These are phyloP conservation scores for Limonius californicus DNA, from an alignment of 1,140 invertebrate species.

Conservation along the genomic window DNA sequence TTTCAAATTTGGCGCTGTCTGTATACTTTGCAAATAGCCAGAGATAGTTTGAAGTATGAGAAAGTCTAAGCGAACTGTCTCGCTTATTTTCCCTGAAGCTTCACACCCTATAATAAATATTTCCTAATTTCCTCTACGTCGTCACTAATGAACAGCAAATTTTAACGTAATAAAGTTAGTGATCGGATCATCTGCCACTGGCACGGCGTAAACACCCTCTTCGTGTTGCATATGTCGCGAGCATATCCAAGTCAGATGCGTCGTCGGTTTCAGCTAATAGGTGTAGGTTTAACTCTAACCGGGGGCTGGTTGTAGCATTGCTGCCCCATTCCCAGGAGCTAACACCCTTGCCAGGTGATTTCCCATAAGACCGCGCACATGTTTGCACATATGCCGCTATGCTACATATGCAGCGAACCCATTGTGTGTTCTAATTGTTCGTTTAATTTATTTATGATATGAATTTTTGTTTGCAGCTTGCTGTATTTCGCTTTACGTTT, in stretches of 20 bases:
- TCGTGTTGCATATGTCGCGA: slow-evolving; percentile 25
- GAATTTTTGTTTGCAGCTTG: slow-evolving; percentile 18
- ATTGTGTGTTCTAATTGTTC: slow-evolving; percentile 42
- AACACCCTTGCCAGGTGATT: slow-evolving; percentile 46
- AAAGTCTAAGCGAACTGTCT: too few relatives aligned
- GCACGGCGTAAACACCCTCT: slow-evolving; percentile 19
- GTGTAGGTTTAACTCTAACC: slow-evolving; percentile 31
- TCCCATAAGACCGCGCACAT: slow-evolving; percentile 49
- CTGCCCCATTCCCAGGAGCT: slow-evolving; percentile 27
- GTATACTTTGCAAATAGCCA: too few relatives aligned
- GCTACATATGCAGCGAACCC: slow-evolving; percentile 32
- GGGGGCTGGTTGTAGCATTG: slow-evolving; percentile 14
- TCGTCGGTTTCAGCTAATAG: slow-evolving; percentile 15
- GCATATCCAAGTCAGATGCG: slow-evolving; percentile 25
- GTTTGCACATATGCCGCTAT: slow-evolving; percentile 43
- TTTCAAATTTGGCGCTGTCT: too few relatives aligned
- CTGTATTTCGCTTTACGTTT: slow-evolving; percentile 5
- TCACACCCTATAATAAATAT: background rate
- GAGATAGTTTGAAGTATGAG: too few relatives aligned
- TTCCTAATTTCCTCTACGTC: background rate
- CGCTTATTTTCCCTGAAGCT: too few relatives aligned
- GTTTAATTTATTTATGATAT: slow-evolving; percentile 45
- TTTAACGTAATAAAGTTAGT: slow-evolving; percentile 9
- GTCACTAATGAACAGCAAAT: background rate
- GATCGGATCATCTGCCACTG: slow-evolving; percentile 23